Percentiles rank a stretch among this genome's conserved stretches.
Evolutionary conservation across 2,113 vertebrate genomes (phyloP).

Genomic region (Platycercus adscitus): DNA sequence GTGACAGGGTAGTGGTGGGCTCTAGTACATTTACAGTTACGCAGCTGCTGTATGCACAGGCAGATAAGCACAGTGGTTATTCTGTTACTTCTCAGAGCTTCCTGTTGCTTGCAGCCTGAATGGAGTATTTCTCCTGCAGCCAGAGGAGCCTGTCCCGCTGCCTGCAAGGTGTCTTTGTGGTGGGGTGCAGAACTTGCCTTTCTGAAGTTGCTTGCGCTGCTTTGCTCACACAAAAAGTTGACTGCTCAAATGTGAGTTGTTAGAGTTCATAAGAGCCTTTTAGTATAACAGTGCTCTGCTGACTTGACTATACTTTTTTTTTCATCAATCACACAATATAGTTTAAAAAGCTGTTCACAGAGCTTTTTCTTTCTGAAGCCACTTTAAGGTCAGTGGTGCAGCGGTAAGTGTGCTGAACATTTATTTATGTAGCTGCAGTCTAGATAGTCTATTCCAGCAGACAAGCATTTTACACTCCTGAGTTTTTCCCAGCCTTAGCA

Average conservation of each 20-base stretch:
- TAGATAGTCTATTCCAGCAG: background rate
- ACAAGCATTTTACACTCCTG: background rate
- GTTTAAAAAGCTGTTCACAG: background rate
- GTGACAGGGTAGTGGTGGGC: background rate
- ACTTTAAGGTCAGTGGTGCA: background rate
- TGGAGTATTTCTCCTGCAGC: background rate
- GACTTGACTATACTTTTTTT: background rate
- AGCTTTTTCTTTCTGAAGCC: background rate
- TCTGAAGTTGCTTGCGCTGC: background rate
- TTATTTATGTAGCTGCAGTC: background rate
- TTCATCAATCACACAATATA: background rate
- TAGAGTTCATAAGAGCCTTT: background rate
- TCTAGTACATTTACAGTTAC: background rate
- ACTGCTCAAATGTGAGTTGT: background rate
- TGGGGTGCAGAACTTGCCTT: background rate
- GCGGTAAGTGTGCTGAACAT: background rate
- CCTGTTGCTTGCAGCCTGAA: background rate
- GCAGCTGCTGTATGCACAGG: background rate
- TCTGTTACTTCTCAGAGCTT: background rate
- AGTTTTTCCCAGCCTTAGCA: background rate
- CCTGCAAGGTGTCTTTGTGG: background rate
- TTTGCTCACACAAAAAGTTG: background rate
- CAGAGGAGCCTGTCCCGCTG: fast-evolving
- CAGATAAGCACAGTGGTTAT: background rate
- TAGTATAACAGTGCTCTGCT: background rate